These are phyloP conservation scores for Lepisosteus oculatus DNA, from an alignment of 2,113 vertebrate genomes.

Conservation along the genomic window DNA sequence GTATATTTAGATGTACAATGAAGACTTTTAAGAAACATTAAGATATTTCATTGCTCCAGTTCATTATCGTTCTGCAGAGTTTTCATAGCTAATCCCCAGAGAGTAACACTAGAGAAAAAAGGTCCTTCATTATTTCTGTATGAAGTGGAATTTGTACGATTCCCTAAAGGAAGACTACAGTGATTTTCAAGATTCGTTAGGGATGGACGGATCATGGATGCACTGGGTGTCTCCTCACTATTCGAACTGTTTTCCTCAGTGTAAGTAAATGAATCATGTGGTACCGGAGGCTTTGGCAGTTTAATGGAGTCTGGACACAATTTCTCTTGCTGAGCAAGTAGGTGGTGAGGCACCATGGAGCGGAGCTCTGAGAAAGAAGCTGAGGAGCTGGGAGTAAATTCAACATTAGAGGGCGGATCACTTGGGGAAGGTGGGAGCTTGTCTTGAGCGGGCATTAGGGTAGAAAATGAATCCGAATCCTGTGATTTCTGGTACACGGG, in stretches of 20 bases:
- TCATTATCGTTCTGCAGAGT: slow-evolving; percentile 87
- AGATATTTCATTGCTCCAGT: slow-evolving; percentile 68
- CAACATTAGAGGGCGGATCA: slow-evolving; percentile 37
- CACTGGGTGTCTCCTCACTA: slow-evolving; percentile 34
- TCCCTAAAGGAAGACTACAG: slow-evolving; percentile 52
- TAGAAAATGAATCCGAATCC: slow-evolving; percentile 58
- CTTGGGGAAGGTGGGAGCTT: slow-evolving; percentile 36
- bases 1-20: too few relatives aligned
- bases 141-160: slow-evolving; percentile 34
- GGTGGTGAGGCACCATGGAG: slow-evolving; percentile 56
- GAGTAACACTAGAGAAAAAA: slow-evolving; percentile 84
- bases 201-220: slow-evolving; percentile 50
- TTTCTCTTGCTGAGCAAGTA: slow-evolving; percentile 56
- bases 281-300: slow-evolving; percentile 50
- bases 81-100: slow-evolving; percentile 91
- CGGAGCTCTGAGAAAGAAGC: slow-evolving; percentile 68
- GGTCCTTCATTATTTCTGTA: slow-evolving; percentile 72
- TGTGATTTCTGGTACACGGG: slow-evolving; percentile 45
- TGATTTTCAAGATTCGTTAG: slow-evolving; percentile 55
- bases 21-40: too few relatives aligned
- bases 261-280: slow-evolving; percentile 33
- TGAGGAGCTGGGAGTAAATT: slow-evolving; percentile 47
- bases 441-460: slow-evolving; percentile 38
- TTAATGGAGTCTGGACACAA: slow-evolving; percentile 52
- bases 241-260: slow-evolving; percentile 23